Evolutionary conservation across 2,888 invertebrate genomes (phyloP), one percentile per base, ranked within the genome.

Genomic region (Aricia artaxerxes): DNA sequence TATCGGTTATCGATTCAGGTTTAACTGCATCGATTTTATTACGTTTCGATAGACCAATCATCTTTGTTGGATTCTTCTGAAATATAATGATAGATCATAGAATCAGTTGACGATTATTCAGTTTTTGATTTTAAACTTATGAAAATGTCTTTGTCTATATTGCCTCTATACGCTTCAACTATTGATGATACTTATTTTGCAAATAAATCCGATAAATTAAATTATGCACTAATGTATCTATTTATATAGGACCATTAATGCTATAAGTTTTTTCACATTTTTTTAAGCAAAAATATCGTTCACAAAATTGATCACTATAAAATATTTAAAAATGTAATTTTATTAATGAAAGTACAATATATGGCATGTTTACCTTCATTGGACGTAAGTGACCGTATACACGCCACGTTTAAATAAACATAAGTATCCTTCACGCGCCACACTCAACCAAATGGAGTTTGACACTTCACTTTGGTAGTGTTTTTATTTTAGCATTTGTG

Each of bases 401-500:
- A 79, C 75, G 73, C 73, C 75, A 75, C 78, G 73, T 73, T 79
- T 79, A 79, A 79, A 79, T 61, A 79, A 79, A 79, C 75, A 61
- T 61, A 75, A 75, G 78, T 75, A 38, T 44, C 73, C 75, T 79
- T 53, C 78, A 75, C 75, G 61, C 78, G 76, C 81, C 75, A 81
- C 83, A 82, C 82, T 83, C 80, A 81, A 81, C 81, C 81, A 83
- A 86, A 87, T 86, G 86, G 84, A 87, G 84, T 91, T 88, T 89
- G 90, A 89, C 90, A 89, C 89, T 90, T 87, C 86, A 85, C 83
- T 83, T 81, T 83, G 80, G 82, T 83, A 85, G 87, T 90, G 88
- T 89, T 90, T 91, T 91, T 90, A 89, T 90, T 90, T 89, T 86
- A 85, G 86, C 88, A 84, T 85, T 85, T 83, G 83, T 84, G 87